These are phyloP conservation scores for Platyscapa corneri DNA, from an alignment of 1,140 invertebrate species.

Conservation along the genomic window DNA sequence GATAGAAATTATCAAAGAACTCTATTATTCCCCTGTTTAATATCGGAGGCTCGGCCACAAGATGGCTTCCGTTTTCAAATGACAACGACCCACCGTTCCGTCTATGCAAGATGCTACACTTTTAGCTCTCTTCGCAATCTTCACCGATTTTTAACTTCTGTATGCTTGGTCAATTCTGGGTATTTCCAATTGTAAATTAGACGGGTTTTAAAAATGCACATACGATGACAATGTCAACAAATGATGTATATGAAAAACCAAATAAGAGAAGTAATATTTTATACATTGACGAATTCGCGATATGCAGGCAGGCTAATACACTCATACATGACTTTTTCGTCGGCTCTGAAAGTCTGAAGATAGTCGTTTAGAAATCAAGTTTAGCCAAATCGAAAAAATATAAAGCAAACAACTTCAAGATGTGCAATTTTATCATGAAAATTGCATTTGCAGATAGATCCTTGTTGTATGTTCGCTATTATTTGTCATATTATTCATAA, in stretches of 20 bases:
- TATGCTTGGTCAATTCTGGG: not conserved
- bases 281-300: conserved; percentile 63
- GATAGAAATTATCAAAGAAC: conserved; percentile 59
- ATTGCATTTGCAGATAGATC: no score
- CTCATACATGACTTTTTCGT: not conserved
- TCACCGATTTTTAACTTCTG: conserved; percentile 53
- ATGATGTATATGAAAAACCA: conserved; percentile 68
- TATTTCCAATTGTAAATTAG: conserved; percentile 11
- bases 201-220: conserved; percentile 56
- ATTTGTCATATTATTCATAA: no score
- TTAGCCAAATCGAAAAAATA: conserved; percentile 9
- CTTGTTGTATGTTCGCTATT: no score
- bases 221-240: conserved; percentile 69
- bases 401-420: conserved; percentile 1
- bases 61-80: conserved; percentile 76
- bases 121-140: conserved; percentile 26
- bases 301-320: not conserved
- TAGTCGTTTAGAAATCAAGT: not conserved
- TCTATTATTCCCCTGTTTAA: conserved; percentile 64
- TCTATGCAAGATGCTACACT: conserved; percentile 52
- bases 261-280: conserved; percentile 64
- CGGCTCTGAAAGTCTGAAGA: conserved; percentile 15
- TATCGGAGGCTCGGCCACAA: conserved; percentile 72
- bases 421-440: not conserved
- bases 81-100: conserved; percentile 68